Evolutionary conservation across 1,140 invertebrate species (phyloP), one percentile per base, ranked within the genome.

Genomic region (Conus betulinus): DNA sequence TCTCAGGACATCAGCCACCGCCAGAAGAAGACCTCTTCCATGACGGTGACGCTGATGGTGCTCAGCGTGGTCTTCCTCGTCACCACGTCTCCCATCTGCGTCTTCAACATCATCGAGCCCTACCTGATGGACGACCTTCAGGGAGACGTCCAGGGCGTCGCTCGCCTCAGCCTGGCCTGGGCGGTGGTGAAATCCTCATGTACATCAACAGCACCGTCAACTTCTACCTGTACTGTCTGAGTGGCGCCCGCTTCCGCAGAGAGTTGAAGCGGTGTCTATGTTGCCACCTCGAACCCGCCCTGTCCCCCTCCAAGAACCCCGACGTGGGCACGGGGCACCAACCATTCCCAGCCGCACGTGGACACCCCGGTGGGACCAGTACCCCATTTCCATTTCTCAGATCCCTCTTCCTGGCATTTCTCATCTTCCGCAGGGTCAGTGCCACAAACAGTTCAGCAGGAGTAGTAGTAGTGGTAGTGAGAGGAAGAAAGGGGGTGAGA

Each of bases 141-240:
- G 27, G 78, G 27, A 5, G 78, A 79, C 78, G 25, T 17, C 27
- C 27, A 11, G 11, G 20, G 78, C n/a, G 51, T 13, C 51, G 87
- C 87, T 5, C 63, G 55, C 7, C 82, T 74, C 15, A 15, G 83
- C 17, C 88, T 90, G n/a, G 60, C 85, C 25, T 67, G 82, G 60
- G 87, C 84, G 20, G 52, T 91, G 27, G 79, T 79, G 52, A 60
- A 85, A 85, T 88, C 11, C 81, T 91, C 15, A 90, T 88, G 88
- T 91, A 90, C 86, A 90, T 84, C 27, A 91, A 91, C 87, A 89
- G 90, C 79, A 63, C 88, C 82, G 39, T 88, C 53, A 91, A 91
- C 87, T 91, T 91, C 79, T n/a, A 86, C 11, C 87, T 91, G 2
- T 91, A 91, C 76, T 91, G 90, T 76, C 25, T 89, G 13, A 84